Conservation (phyloP, 2,797 vertebrate species). For the Miichthys miiuy region DNA sequence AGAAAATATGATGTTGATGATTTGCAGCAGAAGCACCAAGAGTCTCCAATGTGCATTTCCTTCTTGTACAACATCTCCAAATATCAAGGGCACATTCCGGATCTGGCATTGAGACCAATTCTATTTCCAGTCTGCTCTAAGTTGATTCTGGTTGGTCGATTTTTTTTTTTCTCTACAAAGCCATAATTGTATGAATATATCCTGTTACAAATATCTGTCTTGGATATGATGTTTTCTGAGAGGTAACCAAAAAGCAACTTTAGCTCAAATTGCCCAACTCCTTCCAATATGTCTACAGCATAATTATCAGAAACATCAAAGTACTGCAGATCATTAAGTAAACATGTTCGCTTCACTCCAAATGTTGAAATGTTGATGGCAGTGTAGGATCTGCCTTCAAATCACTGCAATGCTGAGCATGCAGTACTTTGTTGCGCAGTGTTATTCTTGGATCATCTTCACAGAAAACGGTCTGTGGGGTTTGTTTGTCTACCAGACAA, state of each 20-base stretch:
- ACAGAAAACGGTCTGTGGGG: conserved; percentile 1
- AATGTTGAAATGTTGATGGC: conserved; percentile 24
- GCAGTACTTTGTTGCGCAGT: not conserved
- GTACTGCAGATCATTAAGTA: conserved; percentile 25
- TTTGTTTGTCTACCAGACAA: conserved; percentile 13
- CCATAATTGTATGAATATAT: conserved; percentile 31
- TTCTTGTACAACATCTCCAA: conserved; percentile 38
- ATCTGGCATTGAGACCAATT: conserved; percentile 45
- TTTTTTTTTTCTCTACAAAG: conserved; percentile 31
- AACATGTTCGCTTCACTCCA: conserved; percentile 18
- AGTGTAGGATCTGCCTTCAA: not conserved
- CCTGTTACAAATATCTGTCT: conserved; percentile 12
- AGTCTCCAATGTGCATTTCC: conserved; percentile 38
- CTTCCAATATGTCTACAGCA: conserved; percentile 27
- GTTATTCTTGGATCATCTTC: conserved; percentile 21
- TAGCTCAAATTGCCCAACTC: conserved; percentile 12
- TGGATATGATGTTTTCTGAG: conserved; percentile 25
- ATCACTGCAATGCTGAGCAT: conserved; percentile 22
- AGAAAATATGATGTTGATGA: conserved; percentile 36
- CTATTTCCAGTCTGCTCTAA: conserved; percentile 33
- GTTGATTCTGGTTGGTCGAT: conserved; percentile 33
- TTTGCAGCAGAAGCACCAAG: conserved; percentile 35
- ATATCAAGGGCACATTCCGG: conserved; percentile 34
- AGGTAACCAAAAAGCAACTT: conserved; percentile 34
- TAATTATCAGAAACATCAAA: conserved; percentile 26